Base-by-base conservation (phyloP, 2,797 vertebrate genomes). In the Pseudopleuronectes americanus region DNA sequence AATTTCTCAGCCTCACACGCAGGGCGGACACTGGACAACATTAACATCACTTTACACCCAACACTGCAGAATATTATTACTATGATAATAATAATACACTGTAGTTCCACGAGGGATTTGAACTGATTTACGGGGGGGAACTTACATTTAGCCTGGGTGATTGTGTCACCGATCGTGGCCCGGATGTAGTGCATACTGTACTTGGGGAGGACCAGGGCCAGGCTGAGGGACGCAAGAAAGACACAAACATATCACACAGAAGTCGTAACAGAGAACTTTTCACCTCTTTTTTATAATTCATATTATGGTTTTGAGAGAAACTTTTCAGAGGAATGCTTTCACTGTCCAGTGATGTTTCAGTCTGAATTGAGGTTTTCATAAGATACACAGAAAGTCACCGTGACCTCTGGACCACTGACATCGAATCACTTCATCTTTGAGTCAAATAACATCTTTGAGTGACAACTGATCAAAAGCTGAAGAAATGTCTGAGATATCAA, bases 131-230 rank as follows among this genome's bases (percentile, higher is more conserved):
- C 57, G 23, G 8, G 9, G 16, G 9, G 16, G 24, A 91, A 97
- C 97, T 98, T 96, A 99, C 98, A 97, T 95, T 87, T 97, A 59
- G 97, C 97, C 92, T 98, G 97, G 80, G 83, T 95, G 91, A 98
- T 96, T 47, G 95, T 94, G 91, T 99, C 97, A 57, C 96, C 96
- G 82, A 98, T 95, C 68, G 91, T 95, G 74, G 97, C 96, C 80
- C 93, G 95, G 91, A 99, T 98, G 92, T 98, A 99, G 91, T 97
- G 95, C 93, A 94, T 92, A 84, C 96, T 97, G 95, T 99, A 98
- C 38, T 96, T 93, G 17, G 98, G 98, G 48, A 99, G 95, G 71
- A 98, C 98, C 93, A 99, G 90, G 66, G 97, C 98, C 87, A 99
- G 93, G 92, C 97, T 99, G 92, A 56, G 92, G 90, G 68, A 64